These are phyloP conservation scores for Allygus modestus DNA, from an alignment of 2,888 invertebrate genomes.

Conservation along the genomic window DNA sequence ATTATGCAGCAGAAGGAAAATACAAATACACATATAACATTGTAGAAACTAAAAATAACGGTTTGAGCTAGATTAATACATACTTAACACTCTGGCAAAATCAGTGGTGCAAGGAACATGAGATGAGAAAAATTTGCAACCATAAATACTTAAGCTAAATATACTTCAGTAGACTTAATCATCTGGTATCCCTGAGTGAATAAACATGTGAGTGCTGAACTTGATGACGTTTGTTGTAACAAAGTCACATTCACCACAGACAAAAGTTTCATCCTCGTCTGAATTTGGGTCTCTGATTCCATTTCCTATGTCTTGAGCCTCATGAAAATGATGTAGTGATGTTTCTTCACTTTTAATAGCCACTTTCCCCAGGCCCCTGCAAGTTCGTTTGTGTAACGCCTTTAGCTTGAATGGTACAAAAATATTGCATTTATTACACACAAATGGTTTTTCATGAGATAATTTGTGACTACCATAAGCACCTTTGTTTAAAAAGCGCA, in stretches of 20 bases:
- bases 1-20: too few relatives aligned
- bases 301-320: not conserved
- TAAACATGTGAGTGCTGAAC: slow-evolving; percentile 37
- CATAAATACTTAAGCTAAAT: too few relatives aligned
- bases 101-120: too few relatives aligned
- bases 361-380: not conserved
- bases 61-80: too few relatives aligned
- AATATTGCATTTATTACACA: not conserved
- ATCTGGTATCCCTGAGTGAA: slow-evolving; percentile 26
- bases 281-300: not conserved
- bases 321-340: not conserved
- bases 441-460: not conserved
- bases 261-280: not conserved
- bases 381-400: not conserved
- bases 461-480: not conserved
- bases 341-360: not conserved
- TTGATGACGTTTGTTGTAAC: slow-evolving; percentile 12
- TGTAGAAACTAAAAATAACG: too few relatives aligned
- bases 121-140: too few relatives aligned
- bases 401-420: not conserved
- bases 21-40: too few relatives aligned
- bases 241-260: slow-evolving; percentile 44
- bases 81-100: too few relatives aligned
- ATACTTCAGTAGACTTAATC: slow-evolving; percentile 6
- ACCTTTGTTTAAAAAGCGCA: not conserved